Conservation (phyloP, 2,797 vertebrate genomes). For the Gymnopithys bicolor region DNA sequence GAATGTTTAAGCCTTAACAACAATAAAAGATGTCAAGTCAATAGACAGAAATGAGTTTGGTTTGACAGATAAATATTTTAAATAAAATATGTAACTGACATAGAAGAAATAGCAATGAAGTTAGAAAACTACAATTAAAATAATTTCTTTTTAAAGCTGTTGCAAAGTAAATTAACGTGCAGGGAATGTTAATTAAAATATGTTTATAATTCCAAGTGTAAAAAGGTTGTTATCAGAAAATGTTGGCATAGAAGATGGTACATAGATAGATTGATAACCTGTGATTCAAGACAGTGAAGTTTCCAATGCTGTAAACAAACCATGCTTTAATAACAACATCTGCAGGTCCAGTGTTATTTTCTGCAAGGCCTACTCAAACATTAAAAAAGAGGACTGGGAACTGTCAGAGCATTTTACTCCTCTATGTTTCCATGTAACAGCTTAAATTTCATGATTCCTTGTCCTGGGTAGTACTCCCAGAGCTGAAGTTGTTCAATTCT, state of each 20-base stretch:
- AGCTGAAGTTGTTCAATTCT: background rate
- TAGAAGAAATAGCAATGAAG: background rate
- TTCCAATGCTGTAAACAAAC: background rate
- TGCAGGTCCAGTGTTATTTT: background rate
- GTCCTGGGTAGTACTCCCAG: background rate
- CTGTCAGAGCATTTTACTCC: background rate
- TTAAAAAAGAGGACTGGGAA: background rate
- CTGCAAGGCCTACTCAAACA: background rate
- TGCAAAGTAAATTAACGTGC: background rate
- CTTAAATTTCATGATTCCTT: background rate
- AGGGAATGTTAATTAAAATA: background rate
- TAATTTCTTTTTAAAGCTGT: background rate
- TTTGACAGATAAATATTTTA: slow-evolving; percentile 35
- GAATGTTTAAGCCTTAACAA: slow-evolving; percentile 36
- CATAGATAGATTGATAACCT: background rate
- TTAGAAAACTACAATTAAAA: background rate
- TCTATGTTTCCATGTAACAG: background rate
- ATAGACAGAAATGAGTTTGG: slow-evolving; percentile 2
- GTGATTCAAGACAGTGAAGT: background rate
- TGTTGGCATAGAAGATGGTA: background rate
- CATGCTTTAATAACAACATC: background rate
- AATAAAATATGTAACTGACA: slow-evolving; percentile 4
- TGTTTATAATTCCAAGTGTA: background rate
- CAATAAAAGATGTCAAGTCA: slow-evolving; percentile 29
- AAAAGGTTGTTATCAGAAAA: background rate